Base-by-base conservation (phyloP, 2,113 vertebrate species). In the Pionites leucogaster region DNA sequence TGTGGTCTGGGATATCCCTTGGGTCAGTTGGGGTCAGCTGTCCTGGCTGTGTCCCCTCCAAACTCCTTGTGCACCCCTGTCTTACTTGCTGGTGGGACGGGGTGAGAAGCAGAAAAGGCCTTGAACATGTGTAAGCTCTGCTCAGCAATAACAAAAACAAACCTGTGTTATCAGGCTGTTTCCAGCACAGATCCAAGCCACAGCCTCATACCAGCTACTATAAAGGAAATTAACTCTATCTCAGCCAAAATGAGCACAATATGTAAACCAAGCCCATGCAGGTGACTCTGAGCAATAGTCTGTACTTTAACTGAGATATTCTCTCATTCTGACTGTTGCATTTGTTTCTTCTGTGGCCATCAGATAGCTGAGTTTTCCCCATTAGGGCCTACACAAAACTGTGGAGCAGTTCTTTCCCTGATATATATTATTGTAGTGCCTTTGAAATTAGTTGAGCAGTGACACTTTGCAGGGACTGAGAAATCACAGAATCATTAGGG, bases 31-130 rank as follows among this genome's bases (percentile, higher is more conserved):
- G 37, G 37, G 29, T 68, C 63, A 46, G 4, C 28, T 67, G 12
- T 81, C 33, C 22, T 29, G 2, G 13, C 37, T 50, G 7, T 33
- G 29, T 23, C 14, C 22, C 25, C 47, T 59, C 53, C 14, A 13
- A 53, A 2, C 5, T 17, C 1, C 52, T 57, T 68, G 59, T 72
- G n/a, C 7, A 25, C 9, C 42, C 31, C 22, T 55, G 20, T 8
- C 28, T 29, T 7, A 59, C n/a, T 49, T 3, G 0, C 28, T 68
- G 31, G 4, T 27, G 28, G 2, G 1, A 1, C 11, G 13, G 10
- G 2, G 15, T 12, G 53, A 77, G 47, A 6, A 49, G 18, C 31
- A 50, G 12, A n/a, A 69, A 49, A 74, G 9, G 4, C 23, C 9
- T 81, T 82, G 53, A 3, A 19, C 20, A 7, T 57, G 14, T 31